Base-by-base conservation (phyloP, 2,797 vertebrate genomes). In the Macroramphosus scolopax region DNA sequence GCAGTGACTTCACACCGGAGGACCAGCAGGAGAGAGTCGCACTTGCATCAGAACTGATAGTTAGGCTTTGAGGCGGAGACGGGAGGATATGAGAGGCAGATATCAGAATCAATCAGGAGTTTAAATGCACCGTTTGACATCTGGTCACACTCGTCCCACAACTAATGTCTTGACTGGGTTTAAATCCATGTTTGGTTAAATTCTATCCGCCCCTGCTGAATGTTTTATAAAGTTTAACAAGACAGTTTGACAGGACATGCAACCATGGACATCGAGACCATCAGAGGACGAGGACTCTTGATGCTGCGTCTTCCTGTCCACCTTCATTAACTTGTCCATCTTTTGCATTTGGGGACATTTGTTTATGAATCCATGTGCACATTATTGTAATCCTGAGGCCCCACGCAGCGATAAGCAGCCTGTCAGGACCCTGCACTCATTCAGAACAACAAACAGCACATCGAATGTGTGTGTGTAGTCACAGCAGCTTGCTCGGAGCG, bases 1-100 rank as follows among this genome's bases (percentile, higher is more conserved):
- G 81, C 85, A 87, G 57, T 45, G 55, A 52, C 77, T 78, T 78
- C 74, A 78, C 78, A 68, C 78, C 73, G 68, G 60, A 78, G 63
- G 72, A 72, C 66, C 72, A 79, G 80, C 74, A 82, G 69, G 74
- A 75, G 53, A 64, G 9, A 35, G 50, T 75, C 73, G 55, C 41
- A 73, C 75, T 74, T 79, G 75, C 80, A 75, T 68, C 56, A 50
- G 61, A 58, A 40, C 41, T 51, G 66, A 77, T 68, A 60, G 68
- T 67, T 77, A 38, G 39, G 69, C 55, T 81, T 68, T 60, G 71
- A 75, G 72, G 68, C 63, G 59, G 63, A 66, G 49, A 36, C 31
- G 59, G 8, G 44, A 58, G 49, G 39, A 72, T 72, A 59, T 38
- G 41, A 75, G 70, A 63, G 59, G 61, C 69, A 55, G 56, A 47